Evolutionary conservation across 2,888 invertebrate genomes (phyloP), one percentile per base, ranked within the genome.

Genomic region (Pammene fasciana): DNA sequence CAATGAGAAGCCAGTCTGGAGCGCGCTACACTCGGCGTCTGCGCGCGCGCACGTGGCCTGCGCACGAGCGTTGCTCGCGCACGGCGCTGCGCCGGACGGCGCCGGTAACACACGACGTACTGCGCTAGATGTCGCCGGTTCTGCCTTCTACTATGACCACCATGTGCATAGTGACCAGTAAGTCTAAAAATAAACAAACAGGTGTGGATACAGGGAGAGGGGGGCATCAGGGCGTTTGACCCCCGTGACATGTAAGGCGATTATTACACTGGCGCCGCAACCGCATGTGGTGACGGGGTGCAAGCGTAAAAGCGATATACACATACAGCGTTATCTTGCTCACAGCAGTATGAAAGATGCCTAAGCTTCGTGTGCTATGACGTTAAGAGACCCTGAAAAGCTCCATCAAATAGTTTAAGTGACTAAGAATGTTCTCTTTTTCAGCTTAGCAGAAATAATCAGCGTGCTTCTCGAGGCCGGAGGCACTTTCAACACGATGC

Each of bases 1-100:
- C 11, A 68, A 57, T 43, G 68, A 68, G 56, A 68, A 68, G 62
- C 68, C 68, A 16, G 68, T 68, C 0, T 68, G 68, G 68, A 68
- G 48, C 34, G 68, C 68, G 34, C 50, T 68, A 10, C 68, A 68
- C 50, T 68, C 68, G 5, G 68, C 68, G 16, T 62, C 68, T 1
- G 68, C 68, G 56, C 68, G 68, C 16, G 68, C 62, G 34, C 68
- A 68, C 50, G 62, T 16, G 56, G 70, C 8, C 2, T 65, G 70
- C 46, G 70, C 57, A 3, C 70, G 70, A 52, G 65, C 65, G 5
- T 38, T 65, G 52, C 65, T 65, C 7, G 54, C 54, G 38, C 59
- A 26, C 59, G 70, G 65, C 65, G 70, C 65, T 1, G 18, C 54
- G 9, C 26, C 59, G 9, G 70, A 54, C 52, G 65, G 59, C 45